A percentile compares a stretch with the other conserved stretches of the same genome.
Evolutionary conservation across 1,140 invertebrate species (phyloP).

Genomic region (Mylabris phalerata): DNA sequence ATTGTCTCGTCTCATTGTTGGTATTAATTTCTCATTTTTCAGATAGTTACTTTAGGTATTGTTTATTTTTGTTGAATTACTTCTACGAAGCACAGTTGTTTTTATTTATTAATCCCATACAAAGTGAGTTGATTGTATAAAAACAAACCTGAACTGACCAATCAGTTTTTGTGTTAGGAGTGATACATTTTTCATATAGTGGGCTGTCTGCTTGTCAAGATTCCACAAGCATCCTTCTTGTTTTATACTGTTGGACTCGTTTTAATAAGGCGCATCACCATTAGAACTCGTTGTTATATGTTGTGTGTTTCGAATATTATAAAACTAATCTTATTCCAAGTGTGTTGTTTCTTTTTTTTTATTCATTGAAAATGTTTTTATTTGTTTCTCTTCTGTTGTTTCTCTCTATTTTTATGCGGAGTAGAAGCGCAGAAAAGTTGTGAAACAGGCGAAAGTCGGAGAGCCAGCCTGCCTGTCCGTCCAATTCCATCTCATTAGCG

Average conservation of each 20-base stretch:
- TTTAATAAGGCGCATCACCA: constrained; percentile 15
- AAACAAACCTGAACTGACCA: neutral
- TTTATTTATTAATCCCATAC: too few species aligned
- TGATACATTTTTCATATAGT: constrained; percentile 24
- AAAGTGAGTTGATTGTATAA: too few species aligned
- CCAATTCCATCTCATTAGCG: constrained; percentile 44
- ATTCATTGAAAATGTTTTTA: too few species aligned
- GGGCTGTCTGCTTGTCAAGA: constrained; percentile 14
- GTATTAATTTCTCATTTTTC: too few species aligned
- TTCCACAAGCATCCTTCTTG: constrained; percentile 8
- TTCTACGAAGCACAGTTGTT: too few species aligned
- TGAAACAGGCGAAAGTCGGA: constrained; percentile 29
- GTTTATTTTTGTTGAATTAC: too few species aligned
- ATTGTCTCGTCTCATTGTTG: too few species aligned
- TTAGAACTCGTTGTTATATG: constrained; percentile 6
- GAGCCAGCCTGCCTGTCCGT: constrained; percentile 29
- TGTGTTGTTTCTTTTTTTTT: too few species aligned
- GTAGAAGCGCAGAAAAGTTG: constrained; percentile 30
- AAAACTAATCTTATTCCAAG: constrained; percentile 26
- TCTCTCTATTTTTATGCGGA: neutral
- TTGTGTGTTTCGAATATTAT: constrained; percentile 30
- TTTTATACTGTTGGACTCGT: constrained; percentile 14
- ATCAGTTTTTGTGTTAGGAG: constrained; percentile 9
- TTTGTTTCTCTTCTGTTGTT: too few species aligned
- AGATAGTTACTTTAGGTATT: too few species aligned